phyloP scores from a whole-genome alignment of 2,797 vertebrate genomes.

The Sebastes nivosus region DNA sequence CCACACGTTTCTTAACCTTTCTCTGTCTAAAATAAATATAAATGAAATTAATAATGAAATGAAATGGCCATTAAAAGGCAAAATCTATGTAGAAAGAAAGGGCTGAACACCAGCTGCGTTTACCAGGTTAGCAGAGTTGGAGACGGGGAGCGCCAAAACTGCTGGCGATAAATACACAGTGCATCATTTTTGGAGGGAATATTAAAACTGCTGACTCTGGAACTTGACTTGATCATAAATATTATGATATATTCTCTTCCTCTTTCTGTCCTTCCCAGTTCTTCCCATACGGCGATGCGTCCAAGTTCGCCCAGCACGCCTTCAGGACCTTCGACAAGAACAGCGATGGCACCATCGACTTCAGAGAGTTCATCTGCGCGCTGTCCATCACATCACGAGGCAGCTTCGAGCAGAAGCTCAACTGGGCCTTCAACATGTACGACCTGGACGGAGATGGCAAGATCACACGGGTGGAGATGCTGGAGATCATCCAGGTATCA shows the following conservation, averaged over 20 bases:
- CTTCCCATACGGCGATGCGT: constrained; percentile 97
- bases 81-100: no score
- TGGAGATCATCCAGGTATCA: constrained; percentile 97
- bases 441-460: constrained; percentile 98
- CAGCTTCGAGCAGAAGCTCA: constrained; percentile 99
- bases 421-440: constrained; percentile 99
- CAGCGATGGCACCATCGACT: constrained; percentile 96
- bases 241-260: not conserved
- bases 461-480: constrained; percentile 98
- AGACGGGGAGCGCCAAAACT: not conserved
- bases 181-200: not conserved
- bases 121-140: no score
- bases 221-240: not conserved
- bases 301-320: constrained; percentile 98
- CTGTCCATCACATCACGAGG: constrained; percentile 98
- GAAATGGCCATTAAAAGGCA: no score
- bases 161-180: not conserved
- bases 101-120: no score
- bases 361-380: constrained; percentile 99
- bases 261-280: constrained; percentile 81
- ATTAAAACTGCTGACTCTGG: not conserved
- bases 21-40: no score
- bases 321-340: constrained; percentile 99
- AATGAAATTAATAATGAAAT: no score
- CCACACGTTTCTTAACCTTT: no score